Conservation (phyloP, 2,113 vertebrate species). For the Nothobranchius furzeri region DNA sequence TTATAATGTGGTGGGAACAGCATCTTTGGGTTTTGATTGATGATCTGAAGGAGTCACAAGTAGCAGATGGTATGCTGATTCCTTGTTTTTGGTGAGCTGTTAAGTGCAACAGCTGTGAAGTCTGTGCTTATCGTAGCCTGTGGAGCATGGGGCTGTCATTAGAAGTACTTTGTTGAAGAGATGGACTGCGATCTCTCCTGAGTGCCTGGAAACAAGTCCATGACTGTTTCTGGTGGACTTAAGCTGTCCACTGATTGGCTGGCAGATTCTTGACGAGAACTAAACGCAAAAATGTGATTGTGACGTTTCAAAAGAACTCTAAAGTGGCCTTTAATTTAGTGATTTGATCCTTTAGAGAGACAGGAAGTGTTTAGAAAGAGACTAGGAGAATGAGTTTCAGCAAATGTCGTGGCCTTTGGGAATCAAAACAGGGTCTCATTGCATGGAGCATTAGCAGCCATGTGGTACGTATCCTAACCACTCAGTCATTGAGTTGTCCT, state of each 20-base stretch:
- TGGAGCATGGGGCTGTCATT: conserved; percentile 60
- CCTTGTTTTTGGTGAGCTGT: conserved; percentile 61
- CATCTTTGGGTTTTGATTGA: conserved; percentile 74
- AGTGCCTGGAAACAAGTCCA: conserved; percentile 49
- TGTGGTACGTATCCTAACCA: conserved; percentile 4
- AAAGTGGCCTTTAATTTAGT: not conserved
- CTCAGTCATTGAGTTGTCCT: conserved; percentile 9
- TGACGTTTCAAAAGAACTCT: conserved; percentile 24
- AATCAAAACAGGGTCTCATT: conserved; percentile 1
- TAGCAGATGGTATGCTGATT: conserved; percentile 69
- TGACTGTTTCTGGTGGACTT: conserved; percentile 27
- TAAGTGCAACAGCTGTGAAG: conserved; percentile 53
- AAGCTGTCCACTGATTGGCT: no score
- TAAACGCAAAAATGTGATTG: no score
- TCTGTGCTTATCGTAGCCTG: conserved; percentile 36
- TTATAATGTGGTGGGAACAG: conserved; percentile 58
- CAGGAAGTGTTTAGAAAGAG: not conserved
- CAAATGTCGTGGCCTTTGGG: not conserved
- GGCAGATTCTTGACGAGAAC: no score
- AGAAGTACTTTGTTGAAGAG: conserved; percentile 48
- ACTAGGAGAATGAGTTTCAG: not conserved
- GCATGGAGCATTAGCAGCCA: not conserved
- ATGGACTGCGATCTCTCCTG: conserved; percentile 42
- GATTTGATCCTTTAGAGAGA: not conserved
- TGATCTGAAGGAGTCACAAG: conserved; percentile 58